Evolutionary conservation across 2,797 vertebrate genomes (phyloP).

Genomic region (Prunella strophiata): DNA sequence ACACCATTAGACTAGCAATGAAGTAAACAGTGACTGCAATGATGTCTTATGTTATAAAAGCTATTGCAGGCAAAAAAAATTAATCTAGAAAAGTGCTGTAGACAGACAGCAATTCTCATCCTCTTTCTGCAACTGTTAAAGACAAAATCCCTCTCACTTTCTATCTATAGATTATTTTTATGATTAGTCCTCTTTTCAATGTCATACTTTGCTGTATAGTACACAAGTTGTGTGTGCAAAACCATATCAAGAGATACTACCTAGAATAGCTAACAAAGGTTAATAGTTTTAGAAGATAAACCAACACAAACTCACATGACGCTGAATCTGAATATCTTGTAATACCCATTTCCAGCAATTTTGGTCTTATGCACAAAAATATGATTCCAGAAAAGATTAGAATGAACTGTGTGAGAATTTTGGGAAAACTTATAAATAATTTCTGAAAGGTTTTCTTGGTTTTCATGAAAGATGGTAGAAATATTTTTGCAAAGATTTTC

Average conservation of each 20-base stretch:
- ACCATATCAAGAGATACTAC: background rate
- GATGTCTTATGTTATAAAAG: background rate
- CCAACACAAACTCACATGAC: background rate
- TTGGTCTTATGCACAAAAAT: background rate
- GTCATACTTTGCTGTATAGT: background rate
- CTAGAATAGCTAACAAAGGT: background rate
- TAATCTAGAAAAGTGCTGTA: constrained; percentile 20
- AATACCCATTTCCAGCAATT: background rate
- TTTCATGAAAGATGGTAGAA: background rate
- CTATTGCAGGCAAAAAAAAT: background rate
- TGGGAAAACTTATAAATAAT: background rate
- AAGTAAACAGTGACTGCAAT: background rate
- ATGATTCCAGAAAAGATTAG: background rate
- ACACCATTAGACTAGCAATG: background rate
- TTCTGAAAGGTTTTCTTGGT: background rate
- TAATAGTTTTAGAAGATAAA: background rate
- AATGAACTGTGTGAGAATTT: background rate
- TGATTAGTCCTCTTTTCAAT: background rate
- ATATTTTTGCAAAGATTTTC: background rate
- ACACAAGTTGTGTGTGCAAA: background rate
- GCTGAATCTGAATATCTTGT: background rate
- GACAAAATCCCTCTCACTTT: background rate
- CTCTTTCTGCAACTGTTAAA: background rate
- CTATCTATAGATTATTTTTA: background rate
- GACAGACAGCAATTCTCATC: background rate